Percentiles rank a stretch among this genome's conserved stretches.
Conservation (phyloP, 2,888 invertebrate species). For the Ctena decussata region DNA sequence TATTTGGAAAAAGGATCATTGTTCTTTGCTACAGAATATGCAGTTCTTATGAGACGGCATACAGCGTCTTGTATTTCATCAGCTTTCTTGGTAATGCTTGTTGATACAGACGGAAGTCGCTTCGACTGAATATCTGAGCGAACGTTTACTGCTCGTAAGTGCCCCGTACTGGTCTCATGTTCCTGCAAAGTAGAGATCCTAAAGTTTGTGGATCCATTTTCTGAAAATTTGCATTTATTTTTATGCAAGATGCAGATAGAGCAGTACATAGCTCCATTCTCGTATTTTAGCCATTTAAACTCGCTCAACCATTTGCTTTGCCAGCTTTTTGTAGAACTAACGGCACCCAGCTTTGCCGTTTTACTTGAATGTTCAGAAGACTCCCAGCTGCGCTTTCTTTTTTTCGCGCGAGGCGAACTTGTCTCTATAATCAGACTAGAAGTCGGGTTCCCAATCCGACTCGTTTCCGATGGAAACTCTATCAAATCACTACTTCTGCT, state of each 20-base stretch:
- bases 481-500: no score
- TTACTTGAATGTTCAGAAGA: background rate
- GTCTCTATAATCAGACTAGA: background rate
- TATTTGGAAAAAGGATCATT: slow-evolving; percentile 22
- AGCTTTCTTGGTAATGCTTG: slow-evolving; percentile 6
- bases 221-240: slow-evolving; percentile 26
- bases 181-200: slow-evolving; percentile 3
- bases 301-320: slow-evolving; percentile 6
- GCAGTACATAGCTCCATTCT: slow-evolving; percentile 35
- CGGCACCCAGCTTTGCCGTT: slow-evolving; percentile 1
- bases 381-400: slow-evolving; percentile 17
- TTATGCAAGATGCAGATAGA: slow-evolving; percentile 22
- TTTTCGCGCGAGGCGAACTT: background rate
- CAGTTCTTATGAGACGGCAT: slow-evolving; percentile 33
- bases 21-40: slow-evolving; percentile 27
- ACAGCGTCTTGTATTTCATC: slow-evolving; percentile 37
- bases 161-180: slow-evolving; percentile 31
- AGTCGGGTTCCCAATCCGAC: background rate
- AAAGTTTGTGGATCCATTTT: slow-evolving; percentile 24
- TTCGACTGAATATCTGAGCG: slow-evolving; percentile 34
- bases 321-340: background rate
- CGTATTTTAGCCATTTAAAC: slow-evolving; percentile 38
- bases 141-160: slow-evolving; percentile 16
- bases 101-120: slow-evolving; percentile 16
- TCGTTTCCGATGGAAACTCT: background rate